These are phyloP conservation scores for Pheosia tremula DNA, from an alignment of 2,888 invertebrate species.

Conservation along the genomic window DNA sequence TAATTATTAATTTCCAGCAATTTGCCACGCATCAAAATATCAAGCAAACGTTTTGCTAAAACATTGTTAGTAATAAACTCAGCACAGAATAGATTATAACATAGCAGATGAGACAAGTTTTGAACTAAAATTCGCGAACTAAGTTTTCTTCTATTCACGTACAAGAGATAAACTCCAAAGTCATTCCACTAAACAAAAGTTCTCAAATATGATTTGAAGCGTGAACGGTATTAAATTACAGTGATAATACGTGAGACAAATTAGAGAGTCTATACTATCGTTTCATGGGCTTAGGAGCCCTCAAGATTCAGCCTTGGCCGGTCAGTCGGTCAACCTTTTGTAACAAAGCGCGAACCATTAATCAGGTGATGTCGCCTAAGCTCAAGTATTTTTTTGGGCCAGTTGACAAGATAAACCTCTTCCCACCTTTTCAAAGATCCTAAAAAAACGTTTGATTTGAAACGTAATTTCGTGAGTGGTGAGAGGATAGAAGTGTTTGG, in stretches of 20 bases:
- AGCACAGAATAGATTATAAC: background rate
- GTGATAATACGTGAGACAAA: slow-evolving; percentile 44
- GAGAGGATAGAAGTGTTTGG: slow-evolving; percentile 11
- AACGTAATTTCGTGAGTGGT: slow-evolving; percentile 24
- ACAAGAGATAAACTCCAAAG: background rate
- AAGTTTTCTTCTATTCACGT: background rate
- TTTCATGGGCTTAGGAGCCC: slow-evolving; percentile 33
- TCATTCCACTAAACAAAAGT: slow-evolving; percentile 1
- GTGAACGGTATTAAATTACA: slow-evolving; percentile 32
- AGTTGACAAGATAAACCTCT: slow-evolving; percentile 55
- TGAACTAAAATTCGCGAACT: background rate
- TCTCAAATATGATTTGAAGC: slow-evolving; percentile 15
- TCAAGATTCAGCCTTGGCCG: slow-evolving; percentile 32
- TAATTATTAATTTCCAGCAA: background rate
- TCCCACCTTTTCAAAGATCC: slow-evolving; percentile 46
- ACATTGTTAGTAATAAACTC: slow-evolving; percentile 9
- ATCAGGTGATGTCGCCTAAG: slow-evolving; percentile 50
- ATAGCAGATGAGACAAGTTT: background rate
- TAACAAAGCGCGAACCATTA: slow-evolving; percentile 49
- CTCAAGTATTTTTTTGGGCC: slow-evolving; percentile 53
- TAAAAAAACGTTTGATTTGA: slow-evolving; percentile 37
- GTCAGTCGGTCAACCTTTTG: slow-evolving; percentile 53
- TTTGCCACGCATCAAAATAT: background rate
- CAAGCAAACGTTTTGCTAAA: slow-evolving; percentile 10
- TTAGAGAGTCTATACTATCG: slow-evolving; percentile 33